Conservation (phyloP, 2,797 vertebrate species). For the Microctenopoma stevenorrisi region DNA sequence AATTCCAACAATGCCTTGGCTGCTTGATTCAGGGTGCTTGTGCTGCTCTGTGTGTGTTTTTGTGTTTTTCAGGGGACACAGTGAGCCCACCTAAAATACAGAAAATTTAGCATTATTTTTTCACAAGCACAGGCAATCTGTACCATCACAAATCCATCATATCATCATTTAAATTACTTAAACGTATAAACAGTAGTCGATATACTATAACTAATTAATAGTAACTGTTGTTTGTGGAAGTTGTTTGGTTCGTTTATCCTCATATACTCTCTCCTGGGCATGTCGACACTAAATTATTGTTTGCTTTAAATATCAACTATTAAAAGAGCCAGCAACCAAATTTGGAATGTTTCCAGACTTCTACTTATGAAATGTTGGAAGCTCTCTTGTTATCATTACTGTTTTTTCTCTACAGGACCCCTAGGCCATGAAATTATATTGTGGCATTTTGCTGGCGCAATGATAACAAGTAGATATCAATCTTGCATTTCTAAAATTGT, state of each 20-base stretch:
- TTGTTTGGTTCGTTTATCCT: slow-evolving; percentile 59
- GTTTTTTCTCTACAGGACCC: slow-evolving; percentile 34
- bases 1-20: slow-evolving; percentile 32
- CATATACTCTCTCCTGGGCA: slow-evolving; percentile 48
- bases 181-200: slow-evolving; percentile 61
- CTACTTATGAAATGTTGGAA: slow-evolving; percentile 51
- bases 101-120: not conserved
- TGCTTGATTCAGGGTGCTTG: slow-evolving; percentile 34
- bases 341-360: slow-evolving; percentile 54
- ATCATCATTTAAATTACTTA: slow-evolving; percentile 8
- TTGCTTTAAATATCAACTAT: slow-evolving; percentile 53
- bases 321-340: slow-evolving; percentile 53
- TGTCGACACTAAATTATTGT: slow-evolving; percentile 58
- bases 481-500: slow-evolving; percentile 59
- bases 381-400: slow-evolving; percentile 39
- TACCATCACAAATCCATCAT: slow-evolving; percentile 6
- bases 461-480: slow-evolving; percentile 61
- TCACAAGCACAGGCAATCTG: slow-evolving; percentile 33
- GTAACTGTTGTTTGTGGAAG: slow-evolving; percentile 20
- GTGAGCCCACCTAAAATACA: slow-evolving; percentile 15
- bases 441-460: slow-evolving; percentile 69
- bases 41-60: not conserved
- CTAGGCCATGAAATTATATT: slow-evolving; percentile 67
- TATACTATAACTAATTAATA: slow-evolving; percentile 27
- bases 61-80: not conserved